Evolutionary conservation across 2,113 vertebrate genomes (phyloP).

Genomic region (Helogale parvula): DNA sequence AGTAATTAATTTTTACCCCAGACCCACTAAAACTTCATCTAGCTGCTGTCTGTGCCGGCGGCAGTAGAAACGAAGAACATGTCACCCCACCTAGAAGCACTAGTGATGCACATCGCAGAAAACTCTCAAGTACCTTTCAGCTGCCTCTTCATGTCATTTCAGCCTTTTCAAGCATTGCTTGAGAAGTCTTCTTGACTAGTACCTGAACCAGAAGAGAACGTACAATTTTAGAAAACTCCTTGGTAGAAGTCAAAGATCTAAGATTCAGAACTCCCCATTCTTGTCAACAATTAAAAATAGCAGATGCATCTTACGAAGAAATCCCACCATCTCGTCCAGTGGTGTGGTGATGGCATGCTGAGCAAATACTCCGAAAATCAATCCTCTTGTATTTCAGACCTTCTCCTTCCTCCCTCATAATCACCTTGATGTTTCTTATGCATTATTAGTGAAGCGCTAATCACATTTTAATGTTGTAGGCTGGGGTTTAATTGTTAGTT

Average conservation of each 20-base stretch:
- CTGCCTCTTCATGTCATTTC: not conserved
- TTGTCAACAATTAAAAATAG: not conserved
- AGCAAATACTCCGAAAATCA: not conserved
- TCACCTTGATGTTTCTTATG: constrained; percentile 51
- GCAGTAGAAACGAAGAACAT: not conserved
- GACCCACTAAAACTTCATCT: not conserved
- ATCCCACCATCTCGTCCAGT: not conserved
- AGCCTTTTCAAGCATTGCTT: not conserved
- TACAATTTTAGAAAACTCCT: constrained; percentile 16
- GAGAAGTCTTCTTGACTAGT: not conserved
- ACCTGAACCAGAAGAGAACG: not conserved
- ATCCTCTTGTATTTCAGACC: constrained; percentile 50
- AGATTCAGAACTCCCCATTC: not conserved
- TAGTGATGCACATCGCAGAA: not conserved
- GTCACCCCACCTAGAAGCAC: not conserved
- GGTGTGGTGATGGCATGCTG: too few species aligned
- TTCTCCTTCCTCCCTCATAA: constrained; percentile 46
- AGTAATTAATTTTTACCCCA: constrained; percentile 4
- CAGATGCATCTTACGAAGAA: not conserved
- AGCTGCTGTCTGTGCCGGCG: not conserved
- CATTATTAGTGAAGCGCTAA: constrained; percentile 70
- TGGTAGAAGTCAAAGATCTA: not conserved
- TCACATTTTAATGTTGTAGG: constrained; percentile 57
- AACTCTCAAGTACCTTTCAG: not conserved
- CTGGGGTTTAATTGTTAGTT: constrained; percentile 71